Evolutionary conservation across 2,797 vertebrate species (phyloP).

Genomic region (Sebastes kiyomatsui): DNA sequence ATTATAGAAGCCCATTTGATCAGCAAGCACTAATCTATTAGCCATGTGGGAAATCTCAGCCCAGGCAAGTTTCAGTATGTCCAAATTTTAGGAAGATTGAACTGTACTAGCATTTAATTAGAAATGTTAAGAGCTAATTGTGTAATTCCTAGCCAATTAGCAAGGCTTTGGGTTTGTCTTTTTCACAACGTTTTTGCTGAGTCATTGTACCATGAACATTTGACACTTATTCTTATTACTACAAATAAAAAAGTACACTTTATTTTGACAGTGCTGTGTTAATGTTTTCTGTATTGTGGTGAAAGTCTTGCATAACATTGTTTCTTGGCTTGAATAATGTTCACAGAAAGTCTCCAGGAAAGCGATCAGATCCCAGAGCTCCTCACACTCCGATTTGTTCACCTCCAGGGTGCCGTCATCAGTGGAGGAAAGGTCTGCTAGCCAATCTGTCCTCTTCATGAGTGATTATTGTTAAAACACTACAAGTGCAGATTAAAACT

Average conservation of each 20-base stretch:
- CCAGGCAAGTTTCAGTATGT: slow-evolving; percentile 39
- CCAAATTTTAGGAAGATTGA: slow-evolving; percentile 51
- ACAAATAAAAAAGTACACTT: background rate
- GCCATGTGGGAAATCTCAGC: slow-evolving; percentile 43
- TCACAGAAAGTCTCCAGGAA: slow-evolving; percentile 85
- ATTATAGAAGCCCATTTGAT: slow-evolving; percentile 52
- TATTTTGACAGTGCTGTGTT: background rate
- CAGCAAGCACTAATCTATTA: slow-evolving; percentile 42
- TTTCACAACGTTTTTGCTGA: background rate
- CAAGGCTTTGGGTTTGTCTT: too few species aligned
- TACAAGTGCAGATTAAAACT: background rate
- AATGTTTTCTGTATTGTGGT: background rate
- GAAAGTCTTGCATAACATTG: background rate
- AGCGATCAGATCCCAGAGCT: slow-evolving; percentile 83
- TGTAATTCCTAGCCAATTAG: slow-evolving; percentile 23
- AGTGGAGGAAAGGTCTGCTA: slow-evolving; percentile 89
- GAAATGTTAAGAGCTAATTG: slow-evolving; percentile 41
- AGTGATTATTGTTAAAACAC: slow-evolving; percentile 6
- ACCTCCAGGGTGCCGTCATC: slow-evolving; percentile 91
- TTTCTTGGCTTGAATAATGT: slow-evolving; percentile 19
- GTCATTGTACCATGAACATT: background rate
- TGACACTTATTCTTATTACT: background rate
- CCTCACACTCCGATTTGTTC: slow-evolving; percentile 86
- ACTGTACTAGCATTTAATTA: slow-evolving; percentile 31
- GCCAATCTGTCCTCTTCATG: background rate